Conservation (phyloP, 2,797 vertebrate genomes). For the Neopelma chrysocephalum region DNA sequence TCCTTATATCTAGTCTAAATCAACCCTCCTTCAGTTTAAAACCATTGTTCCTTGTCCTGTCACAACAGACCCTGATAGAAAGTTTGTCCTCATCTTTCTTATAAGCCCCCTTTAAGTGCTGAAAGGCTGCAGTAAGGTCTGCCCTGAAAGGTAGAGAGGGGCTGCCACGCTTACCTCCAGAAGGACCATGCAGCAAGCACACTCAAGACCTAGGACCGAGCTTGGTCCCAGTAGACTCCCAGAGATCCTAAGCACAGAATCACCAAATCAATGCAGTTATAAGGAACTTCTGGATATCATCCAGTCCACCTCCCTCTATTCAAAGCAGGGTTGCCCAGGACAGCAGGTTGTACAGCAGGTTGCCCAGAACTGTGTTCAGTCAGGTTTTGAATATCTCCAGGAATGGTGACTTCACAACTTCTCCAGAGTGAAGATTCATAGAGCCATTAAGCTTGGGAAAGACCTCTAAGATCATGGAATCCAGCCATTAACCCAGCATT, state of each 20-base stretch:
- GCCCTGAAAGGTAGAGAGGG: neutral
- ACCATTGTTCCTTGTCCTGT: neutral
- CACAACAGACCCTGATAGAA: neutral
- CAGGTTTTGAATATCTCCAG: neutral
- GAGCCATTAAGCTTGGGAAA: neutral
- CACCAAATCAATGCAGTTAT: neutral
- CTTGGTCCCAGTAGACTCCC: neutral
- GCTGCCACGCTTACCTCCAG: rapidly evolving
- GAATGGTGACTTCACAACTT: neutral
- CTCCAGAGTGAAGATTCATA: neutral
- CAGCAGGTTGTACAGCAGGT: no score
- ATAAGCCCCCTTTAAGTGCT: neutral
- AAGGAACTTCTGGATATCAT: neutral
- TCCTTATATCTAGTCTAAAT: neutral
- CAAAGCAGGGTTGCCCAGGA: neutral
- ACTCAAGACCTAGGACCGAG: neutral
- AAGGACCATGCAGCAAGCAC: neutral
- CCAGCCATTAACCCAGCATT: neutral
- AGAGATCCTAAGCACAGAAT: neutral
- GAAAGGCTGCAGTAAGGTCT: neutral
- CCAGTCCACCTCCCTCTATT: neutral
- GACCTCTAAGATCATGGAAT: neutral
- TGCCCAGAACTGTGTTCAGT: neutral
- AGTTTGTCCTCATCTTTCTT: neutral
- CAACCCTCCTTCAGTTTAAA: neutral